Percentiles rank a stretch among this genome's conserved stretches.
Evolutionary conservation across 2,113 vertebrate species (phyloP).

Genomic region (Malurus elegans): DNA sequence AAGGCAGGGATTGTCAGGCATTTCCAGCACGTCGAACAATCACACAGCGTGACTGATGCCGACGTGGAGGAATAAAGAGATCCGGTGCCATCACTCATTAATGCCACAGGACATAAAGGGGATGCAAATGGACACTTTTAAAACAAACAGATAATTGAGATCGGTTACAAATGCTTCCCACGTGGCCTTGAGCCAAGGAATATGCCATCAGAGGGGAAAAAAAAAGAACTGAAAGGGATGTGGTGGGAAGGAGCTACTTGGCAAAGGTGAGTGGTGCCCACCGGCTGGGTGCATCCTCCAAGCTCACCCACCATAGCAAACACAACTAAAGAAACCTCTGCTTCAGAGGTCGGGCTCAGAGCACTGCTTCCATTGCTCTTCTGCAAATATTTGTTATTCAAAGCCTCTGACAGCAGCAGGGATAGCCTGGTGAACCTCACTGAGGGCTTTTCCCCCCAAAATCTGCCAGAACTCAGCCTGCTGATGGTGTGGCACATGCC

Average conservation of each 20-base stretch:
- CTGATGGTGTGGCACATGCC: neutral
- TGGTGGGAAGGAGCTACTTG: neutral
- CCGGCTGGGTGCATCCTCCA: neutral
- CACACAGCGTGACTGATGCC: conserved; percentile 29
- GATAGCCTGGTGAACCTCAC: neutral
- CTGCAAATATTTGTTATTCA: neutral
- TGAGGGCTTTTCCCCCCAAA: neutral
- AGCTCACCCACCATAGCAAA: neutral
- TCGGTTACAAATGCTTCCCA: conserved; percentile 19
- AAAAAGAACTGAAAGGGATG: neutral
- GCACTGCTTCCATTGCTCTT: neutral
- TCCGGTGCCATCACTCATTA: conserved; percentile 16
- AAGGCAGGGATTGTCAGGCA: neutral
- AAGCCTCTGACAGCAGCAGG: rapidly evolving
- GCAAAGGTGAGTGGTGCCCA: neutral
- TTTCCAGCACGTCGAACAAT: conserved; percentile 51
- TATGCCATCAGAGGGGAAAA: neutral
- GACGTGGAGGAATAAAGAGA: conserved; percentile 12
- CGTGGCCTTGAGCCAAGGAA: neutral
- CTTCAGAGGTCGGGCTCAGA: neutral
- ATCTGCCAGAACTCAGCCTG: neutral
- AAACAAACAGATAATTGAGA: conserved; percentile 63
- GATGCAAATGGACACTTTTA: conserved; percentile 38
- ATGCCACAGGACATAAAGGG: conserved; percentile 46
- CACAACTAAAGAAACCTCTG: neutral